These are phyloP conservation scores for Peucedramus taeniatus DNA, from an alignment of 2,113 vertebrate species.

Conservation along the genomic window DNA sequence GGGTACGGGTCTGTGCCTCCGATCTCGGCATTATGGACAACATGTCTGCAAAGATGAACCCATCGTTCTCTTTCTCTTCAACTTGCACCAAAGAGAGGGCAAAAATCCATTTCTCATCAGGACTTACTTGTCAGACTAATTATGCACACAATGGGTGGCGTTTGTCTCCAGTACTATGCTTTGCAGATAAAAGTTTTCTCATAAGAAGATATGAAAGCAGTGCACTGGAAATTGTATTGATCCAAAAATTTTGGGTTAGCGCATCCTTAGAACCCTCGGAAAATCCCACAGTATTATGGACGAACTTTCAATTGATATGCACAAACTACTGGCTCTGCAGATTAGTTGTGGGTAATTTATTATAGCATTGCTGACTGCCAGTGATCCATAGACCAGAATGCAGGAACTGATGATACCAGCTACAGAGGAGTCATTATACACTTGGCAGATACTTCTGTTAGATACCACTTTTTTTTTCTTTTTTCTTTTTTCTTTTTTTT, in stretches of 20 bases:
- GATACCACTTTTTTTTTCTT: neutral
- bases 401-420: neutral
- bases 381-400: neutral
- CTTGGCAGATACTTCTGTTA: neutral
- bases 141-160: neutral
- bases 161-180: neutral
- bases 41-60: neutral
- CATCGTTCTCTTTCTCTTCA: neutral
- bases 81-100: no score
- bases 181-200: neutral
- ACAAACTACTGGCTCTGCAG: neutral
- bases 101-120: neutral
- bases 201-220: neutral
- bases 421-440: neutral
- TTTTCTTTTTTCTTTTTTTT: neutral
- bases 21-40: accelerated
- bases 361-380: neutral
- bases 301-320: neutral
- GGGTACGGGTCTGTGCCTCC: neutral
- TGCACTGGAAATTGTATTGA: neutral
- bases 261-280: neutral
- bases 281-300: neutral
- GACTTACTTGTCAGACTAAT: neutral
- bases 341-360: neutral
- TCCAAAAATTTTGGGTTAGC: accelerated